phyloP scores from a whole-genome alignment of 2,888 invertebrate species.

The Ceriagrion tenellum region DNA sequence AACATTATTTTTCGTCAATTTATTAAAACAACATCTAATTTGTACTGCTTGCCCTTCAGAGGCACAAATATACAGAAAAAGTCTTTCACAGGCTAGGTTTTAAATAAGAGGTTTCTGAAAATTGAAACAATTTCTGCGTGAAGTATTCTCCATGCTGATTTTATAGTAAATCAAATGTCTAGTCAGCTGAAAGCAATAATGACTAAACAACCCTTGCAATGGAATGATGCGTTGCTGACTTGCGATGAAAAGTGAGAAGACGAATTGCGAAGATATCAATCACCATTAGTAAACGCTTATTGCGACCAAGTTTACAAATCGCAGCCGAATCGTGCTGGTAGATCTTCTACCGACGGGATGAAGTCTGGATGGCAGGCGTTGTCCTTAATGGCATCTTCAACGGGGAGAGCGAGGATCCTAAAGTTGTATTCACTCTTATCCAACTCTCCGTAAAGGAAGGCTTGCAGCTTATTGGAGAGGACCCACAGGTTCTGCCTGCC shows the following conservation, averaged over 20 bases:
- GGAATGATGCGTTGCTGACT: not conserved
- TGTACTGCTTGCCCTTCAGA: slow-evolving; percentile 45
- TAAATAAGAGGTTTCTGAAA: slow-evolving; percentile 52
- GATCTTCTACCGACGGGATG: slow-evolving; percentile 4
- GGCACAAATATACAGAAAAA: slow-evolving; percentile 1
- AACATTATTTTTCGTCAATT: not conserved
- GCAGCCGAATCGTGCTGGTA: slow-evolving; percentile 34
- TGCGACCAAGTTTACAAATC: not conserved
- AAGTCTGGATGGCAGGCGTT: slow-evolving; percentile 85
- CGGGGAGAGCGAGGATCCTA: slow-evolving; percentile 85
- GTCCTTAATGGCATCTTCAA: slow-evolving; percentile 82
- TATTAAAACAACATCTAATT: slow-evolving; percentile 48
- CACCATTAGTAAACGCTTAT: not conserved
- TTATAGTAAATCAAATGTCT: not conserved
- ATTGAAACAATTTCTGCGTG: slow-evolving; percentile 51
- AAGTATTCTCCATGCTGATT: slow-evolving; percentile 19
- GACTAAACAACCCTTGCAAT: not conserved
- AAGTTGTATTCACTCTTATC: slow-evolving; percentile 85
- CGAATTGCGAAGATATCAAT: not conserved
- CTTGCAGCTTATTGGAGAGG: slow-evolving; percentile 86
- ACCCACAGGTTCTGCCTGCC: slow-evolving; percentile 86
- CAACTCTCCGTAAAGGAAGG: slow-evolving; percentile 85
- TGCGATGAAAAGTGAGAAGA: slow-evolving; percentile 15
- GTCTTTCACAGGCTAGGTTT: not conserved
- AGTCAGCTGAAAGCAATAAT: not conserved